Evolutionary conservation across 2,113 vertebrate genomes (phyloP), one percentile per base, ranked within the genome.

Genomic region (Triplophysa dalaica): DNA sequence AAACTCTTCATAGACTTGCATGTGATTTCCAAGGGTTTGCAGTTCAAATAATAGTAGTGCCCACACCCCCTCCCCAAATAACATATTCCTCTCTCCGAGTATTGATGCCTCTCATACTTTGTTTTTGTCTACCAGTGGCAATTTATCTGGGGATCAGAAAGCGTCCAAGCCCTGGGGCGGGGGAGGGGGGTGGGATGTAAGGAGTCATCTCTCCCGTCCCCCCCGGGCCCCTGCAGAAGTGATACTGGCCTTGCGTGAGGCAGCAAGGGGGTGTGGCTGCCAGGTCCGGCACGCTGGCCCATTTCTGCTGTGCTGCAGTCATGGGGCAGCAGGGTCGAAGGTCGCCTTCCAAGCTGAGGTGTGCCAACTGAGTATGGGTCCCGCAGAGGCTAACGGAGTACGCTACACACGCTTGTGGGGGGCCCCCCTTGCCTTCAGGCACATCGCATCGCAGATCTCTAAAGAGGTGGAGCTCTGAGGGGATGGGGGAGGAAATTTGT

Each of bases 131-230:
- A 61, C 2, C 9, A 97, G 96, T 97, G 91, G 96, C 96, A 92
- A 96, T 97, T 89, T 97, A 97, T 94, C 94, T 97, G 93, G 95
- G 95, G 89, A 96, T 97, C 93, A 95, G 94, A 88, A 94, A 96
- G 93, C 91, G 92, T 70, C 92, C 91, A 87, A 93, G 92, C 87
- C 92, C 92, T 86, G 92, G 92, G 87, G 89, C 91, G 92, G 95
- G 89, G 79, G 87, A 86, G 0, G 84, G 86, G 29, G 87, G 84
- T 84, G 91, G 94, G 93, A 90, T 93, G 91, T 94, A 89, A 93
- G 88, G 83, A 86, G 91, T 2, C 88, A 88, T 70, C 91, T 91
- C 84, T 85, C 91, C 9, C 90, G 91, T 74, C 92, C 91, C 86
- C 86, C 89, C 1, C 91, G 92, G 85, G 93, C 94, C 77, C 94